A percentile compares a stretch with the other conserved stretches of the same genome.
These are phyloP conservation scores for Malurus splendens DNA, from an alignment of 2,797 vertebrate genomes.

Conservation along the genomic window DNA sequence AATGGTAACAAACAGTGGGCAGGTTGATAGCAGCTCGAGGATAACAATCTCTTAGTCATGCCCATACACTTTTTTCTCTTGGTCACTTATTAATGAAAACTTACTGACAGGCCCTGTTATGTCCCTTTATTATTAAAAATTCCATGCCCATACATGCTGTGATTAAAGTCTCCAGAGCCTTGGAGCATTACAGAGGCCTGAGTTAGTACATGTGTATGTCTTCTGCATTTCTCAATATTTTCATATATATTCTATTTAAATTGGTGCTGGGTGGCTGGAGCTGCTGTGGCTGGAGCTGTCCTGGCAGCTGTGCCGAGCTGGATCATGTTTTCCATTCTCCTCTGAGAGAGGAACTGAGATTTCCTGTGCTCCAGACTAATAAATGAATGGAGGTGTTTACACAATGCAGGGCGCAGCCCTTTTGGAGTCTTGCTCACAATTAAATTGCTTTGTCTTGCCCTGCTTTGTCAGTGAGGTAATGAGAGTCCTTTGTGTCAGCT, in stretches of 20 bases:
- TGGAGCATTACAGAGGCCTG: neutral
- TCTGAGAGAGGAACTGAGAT: slow-evolving; percentile 2
- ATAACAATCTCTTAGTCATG: neutral
- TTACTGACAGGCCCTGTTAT: neutral
- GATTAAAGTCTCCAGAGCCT: neutral
- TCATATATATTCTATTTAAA: neutral
- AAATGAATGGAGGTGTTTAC: slow-evolving; percentile 15
- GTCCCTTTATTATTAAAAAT: neutral
- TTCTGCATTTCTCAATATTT: neutral
- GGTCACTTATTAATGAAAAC: neutral
- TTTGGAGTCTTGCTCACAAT: neutral
- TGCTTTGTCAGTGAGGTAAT: neutral
- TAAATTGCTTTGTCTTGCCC: slow-evolving; percentile 16
- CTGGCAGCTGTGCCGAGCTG: neutral
- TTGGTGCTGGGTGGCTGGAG: neutral
- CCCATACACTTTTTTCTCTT: neutral
- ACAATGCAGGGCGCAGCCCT: neutral
- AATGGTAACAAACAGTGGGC: neutral
- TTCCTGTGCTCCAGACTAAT: slow-evolving; percentile 44
- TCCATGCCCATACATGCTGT: neutral
- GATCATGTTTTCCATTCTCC: slow-evolving; percentile 30
- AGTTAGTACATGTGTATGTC: neutral
- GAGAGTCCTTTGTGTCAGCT: neutral
- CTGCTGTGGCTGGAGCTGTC: neutral
- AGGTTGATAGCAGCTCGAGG: neutral